These are phyloP conservation scores for Hirtodrosophila trivittata DNA, from an alignment of 2,888 invertebrate species.

Conservation along the genomic window DNA sequence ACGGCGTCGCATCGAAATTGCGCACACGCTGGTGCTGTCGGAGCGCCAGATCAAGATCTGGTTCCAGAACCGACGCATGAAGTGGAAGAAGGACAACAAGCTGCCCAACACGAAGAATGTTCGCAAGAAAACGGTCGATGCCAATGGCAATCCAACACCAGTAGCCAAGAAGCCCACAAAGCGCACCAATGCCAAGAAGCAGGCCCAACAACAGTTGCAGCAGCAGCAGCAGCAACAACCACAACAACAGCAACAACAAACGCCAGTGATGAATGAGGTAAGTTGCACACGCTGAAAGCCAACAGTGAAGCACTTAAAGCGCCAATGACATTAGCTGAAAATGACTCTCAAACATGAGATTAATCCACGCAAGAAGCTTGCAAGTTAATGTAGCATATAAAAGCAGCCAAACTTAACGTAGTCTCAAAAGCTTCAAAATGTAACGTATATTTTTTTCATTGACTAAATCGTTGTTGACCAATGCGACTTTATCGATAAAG, in stretches of 20 bases:
- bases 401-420: too few relatives aligned
- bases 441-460: too few relatives aligned
- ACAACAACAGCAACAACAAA: slow-evolving; percentile 64
- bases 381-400: too few relatives aligned
- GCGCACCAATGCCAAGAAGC: slow-evolving; percentile 80
- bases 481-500: too few relatives aligned
- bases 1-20: slow-evolving; percentile 97
- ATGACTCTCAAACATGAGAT: not conserved
- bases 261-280: slow-evolving; percentile 84
- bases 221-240: slow-evolving; percentile 54
- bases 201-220: slow-evolving; percentile 68
- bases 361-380: not conserved
- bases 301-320: slow-evolving; percentile 47
- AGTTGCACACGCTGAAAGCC: slow-evolving; percentile 59
- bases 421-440: too few relatives aligned
- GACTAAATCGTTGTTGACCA: too few relatives aligned
- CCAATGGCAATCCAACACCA: slow-evolving; percentile 83
- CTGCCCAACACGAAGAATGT: slow-evolving; percentile 87
- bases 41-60: slow-evolving; percentile 95
- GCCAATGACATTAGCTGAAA: slow-evolving; percentile 38
- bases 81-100: slow-evolving; percentile 91
- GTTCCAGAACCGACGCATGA: slow-evolving; percentile 94
- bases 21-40: slow-evolving; percentile 96
- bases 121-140: slow-evolving; percentile 86
- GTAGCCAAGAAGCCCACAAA: slow-evolving; percentile 83